A percentile compares a stretch with the other conserved stretches of the same genome.
Conservation (phyloP, 2,113 vertebrate genomes). For the Ranitomeya imitator region DNA sequence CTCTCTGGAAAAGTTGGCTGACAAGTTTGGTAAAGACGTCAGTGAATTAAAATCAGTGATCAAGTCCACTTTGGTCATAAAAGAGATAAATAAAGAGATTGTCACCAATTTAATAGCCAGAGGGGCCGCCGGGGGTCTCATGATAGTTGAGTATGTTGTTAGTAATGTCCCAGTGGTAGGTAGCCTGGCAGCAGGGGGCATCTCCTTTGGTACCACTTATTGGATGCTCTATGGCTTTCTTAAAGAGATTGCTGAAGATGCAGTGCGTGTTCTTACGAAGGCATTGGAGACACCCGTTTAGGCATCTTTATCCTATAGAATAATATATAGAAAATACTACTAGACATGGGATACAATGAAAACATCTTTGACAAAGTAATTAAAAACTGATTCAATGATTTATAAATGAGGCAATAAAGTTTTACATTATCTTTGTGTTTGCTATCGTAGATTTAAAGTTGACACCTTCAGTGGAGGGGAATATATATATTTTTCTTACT, state of each 20-base stretch:
- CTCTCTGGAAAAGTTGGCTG: not conserved
- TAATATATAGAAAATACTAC: not conserved
- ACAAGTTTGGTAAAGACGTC: not conserved
- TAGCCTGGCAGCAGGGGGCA: not conserved
- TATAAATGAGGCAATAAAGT: not conserved
- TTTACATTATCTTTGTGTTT: too few species aligned
- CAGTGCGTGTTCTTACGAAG: not conserved
- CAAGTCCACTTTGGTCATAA: not conserved
- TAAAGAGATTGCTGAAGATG: constrained; percentile 11
- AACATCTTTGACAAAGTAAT: not conserved
- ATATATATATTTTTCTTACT: too few species aligned
- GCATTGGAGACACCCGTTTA: not conserved
- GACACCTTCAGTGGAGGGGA: too few species aligned
- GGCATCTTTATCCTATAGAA: not conserved
- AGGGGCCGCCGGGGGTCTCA: not conserved
- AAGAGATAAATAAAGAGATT: constrained; percentile 37
- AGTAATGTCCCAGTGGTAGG: not conserved
- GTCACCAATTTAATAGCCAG: not conserved
- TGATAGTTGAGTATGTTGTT: not conserved
- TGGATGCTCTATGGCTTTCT: constrained; percentile 1
- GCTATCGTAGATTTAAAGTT: too few species aligned
- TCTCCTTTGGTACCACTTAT: constrained; percentile 16
- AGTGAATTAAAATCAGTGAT: constrained; percentile 26
- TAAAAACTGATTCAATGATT: not conserved
- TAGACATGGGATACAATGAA: not conserved